Conservation (phyloP, 2,888 invertebrate species). For the Scaptodrosophila latifasciaeformis region DNA sequence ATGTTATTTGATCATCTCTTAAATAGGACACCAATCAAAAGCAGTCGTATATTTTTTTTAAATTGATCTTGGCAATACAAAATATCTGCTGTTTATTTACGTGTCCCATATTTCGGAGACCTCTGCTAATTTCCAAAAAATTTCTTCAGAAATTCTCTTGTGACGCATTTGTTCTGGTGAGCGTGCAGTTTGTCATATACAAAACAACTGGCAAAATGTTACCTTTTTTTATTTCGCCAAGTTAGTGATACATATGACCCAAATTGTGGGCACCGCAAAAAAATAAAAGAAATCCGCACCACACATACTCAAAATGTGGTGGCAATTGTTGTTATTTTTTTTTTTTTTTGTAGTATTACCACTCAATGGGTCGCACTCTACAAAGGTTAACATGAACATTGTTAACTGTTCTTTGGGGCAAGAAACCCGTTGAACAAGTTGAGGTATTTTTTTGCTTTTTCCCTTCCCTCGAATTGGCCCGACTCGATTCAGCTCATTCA, state of each 20-base stretch:
- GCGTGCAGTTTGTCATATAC: too few relatives aligned
- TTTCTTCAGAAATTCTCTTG: too few relatives aligned
- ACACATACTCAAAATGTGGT: conserved; percentile 16
- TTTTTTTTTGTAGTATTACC: neutral
- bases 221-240: neutral
- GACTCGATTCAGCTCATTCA: neutral
- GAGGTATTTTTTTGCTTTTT: conserved; percentile 26
- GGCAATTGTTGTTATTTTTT: conserved; percentile 16
- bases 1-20: too few relatives aligned
- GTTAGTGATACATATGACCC: conserved; percentile 36
- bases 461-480: conserved; percentile 1
- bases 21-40: too few relatives aligned
- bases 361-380: neutral
- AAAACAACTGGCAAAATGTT: too few relatives aligned
- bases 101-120: too few relatives aligned
- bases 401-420: conserved; percentile 39
- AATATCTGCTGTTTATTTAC: too few relatives aligned
- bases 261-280: conserved; percentile 40
- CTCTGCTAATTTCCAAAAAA: too few relatives aligned
- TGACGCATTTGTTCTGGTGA: too few relatives aligned
- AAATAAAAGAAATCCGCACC: neutral
- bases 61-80: too few relatives aligned
- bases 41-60: too few relatives aligned
- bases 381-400: conserved; percentile 17
- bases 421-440: conserved; percentile 44